phyloP scores from a whole-genome alignment of 1,140 invertebrate species.

The Cyphomyrmex costatus region DNA sequence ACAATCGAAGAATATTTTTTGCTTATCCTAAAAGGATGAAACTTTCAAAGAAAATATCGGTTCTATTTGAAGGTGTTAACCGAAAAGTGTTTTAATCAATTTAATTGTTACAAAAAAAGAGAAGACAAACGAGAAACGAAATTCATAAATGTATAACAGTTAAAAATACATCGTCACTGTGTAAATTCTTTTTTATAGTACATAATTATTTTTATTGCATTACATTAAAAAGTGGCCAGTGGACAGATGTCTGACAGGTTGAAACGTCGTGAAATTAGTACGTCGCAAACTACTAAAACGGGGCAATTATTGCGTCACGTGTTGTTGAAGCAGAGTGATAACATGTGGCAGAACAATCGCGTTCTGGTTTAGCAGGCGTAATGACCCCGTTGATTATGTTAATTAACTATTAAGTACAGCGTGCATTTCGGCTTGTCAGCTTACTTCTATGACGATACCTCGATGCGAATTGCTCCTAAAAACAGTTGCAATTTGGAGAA shows the following conservation, averaged over 20 bases:
- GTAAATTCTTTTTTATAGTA: not conserved
- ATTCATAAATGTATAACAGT: too few species aligned
- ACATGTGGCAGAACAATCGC: slow-evolving; percentile 56
- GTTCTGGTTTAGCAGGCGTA: slow-evolving; percentile 35
- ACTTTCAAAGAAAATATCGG: too few species aligned
- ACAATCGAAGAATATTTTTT: too few species aligned
- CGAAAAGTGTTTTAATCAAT: too few species aligned
- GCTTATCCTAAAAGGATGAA: too few species aligned
- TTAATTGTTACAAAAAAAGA: too few species aligned
- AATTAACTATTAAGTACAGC: slow-evolving; percentile 52
- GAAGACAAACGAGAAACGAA: too few species aligned
- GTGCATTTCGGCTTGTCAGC: slow-evolving; percentile 26
- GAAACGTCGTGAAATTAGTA: slow-evolving; percentile 9
- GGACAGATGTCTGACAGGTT: slow-evolving; percentile 8
- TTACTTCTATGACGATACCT: not conserved
- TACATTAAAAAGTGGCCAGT: not conserved
- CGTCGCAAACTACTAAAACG: slow-evolving; percentile 32
- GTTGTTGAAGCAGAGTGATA: slow-evolving; percentile 52
- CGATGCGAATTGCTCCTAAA: not conserved
- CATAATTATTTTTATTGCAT: slow-evolving; percentile 9
- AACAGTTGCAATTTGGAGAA: not conserved
- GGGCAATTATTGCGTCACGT: slow-evolving; percentile 48
- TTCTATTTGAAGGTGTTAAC: too few species aligned
- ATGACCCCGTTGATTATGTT: slow-evolving; percentile 62
- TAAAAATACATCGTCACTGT: not conserved